Conservation (phyloP, 1,140 invertebrate species). For the Heliconius himera region DNA sequence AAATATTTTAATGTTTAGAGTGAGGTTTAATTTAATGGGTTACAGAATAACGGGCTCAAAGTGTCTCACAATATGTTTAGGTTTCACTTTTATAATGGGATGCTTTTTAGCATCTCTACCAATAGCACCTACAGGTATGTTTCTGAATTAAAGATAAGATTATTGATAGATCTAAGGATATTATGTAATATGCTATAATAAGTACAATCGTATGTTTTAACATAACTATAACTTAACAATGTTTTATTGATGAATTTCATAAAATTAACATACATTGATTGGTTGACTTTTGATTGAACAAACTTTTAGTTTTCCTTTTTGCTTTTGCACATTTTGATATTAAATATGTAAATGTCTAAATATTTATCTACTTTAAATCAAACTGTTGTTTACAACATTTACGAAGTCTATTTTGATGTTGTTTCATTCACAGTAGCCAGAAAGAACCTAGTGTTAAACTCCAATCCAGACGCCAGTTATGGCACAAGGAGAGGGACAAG, state of each 20-base stretch:
- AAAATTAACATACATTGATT: not conserved
- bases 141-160: slow-evolving; percentile 7
- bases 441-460: too few species aligned
- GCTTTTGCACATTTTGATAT: too few species aligned
- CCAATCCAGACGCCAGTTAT: too few species aligned
- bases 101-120: slow-evolving; percentile 72
- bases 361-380: too few species aligned
- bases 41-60: slow-evolving; percentile 62
- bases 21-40: slow-evolving; percentile 66
- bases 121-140: slow-evolving; percentile 79
- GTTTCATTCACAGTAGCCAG: too few species aligned
- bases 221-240: not conserved
- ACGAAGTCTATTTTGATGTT: too few species aligned
- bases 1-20: slow-evolving; percentile 52
- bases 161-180: not conserved
- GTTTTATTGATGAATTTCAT: not conserved
- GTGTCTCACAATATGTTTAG: slow-evolving; percentile 67
- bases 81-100: slow-evolving; percentile 72
- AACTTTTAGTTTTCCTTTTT: too few species aligned
- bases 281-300: too few species aligned
- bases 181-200: not conserved
- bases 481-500: too few species aligned
- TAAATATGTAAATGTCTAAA: too few species aligned
- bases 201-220: not conserved
- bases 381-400: too few species aligned